Base-by-base conservation (phyloP, 1,140 invertebrate genomes). In the Drosophila pandora region DNA sequence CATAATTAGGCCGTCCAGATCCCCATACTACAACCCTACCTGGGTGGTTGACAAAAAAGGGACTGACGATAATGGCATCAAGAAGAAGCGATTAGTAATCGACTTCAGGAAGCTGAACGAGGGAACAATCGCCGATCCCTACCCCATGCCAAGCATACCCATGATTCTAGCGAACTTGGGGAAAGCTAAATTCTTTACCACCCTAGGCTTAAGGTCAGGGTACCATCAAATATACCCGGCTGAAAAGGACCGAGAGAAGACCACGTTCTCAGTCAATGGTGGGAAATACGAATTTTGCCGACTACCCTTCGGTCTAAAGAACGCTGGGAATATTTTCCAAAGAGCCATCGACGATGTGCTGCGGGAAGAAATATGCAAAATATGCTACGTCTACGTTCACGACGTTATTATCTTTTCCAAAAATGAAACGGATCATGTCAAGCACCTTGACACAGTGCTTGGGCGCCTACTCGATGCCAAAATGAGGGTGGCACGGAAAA, bases 241-340 rank as follows among this genome's bases (percentile, higher is more conserved):
- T 3, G 60, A 56, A 10, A 34, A 30, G 4, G 60, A 65, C 10
- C 25, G 28, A 4, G 53, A 67, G 7, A 65, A 71, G 7, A 67
- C 61, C 17, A 28, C 53, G n/a, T 67, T 67, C 54, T 71, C 53
- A 25, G 23, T 52, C 2, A 64, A 64, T 5, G 22, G 28, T 6
- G 68, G 28, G 6, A 69, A 69, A 8, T 69, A 61, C 9, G 50
- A 69, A 34, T 64, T 69, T 13, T 22, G 13, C 10, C 28, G 49
- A 13, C 32, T 56, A 3, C 59, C 60, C 0, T 69, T 69, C 41
- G 59, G 59, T 2, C 22, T 63, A 30, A 63, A 55, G 21, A 63
- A 55, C 23, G 28, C 41, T 13, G 43, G n/a, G 1, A 56, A 39
- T n/a, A 54, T 68, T 22, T 67, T 68, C 23, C 49, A 61, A 30